Base-by-base conservation (phyloP, 2,888 invertebrate genomes). In the Kuschelorhynchus macadamiae region DNA sequence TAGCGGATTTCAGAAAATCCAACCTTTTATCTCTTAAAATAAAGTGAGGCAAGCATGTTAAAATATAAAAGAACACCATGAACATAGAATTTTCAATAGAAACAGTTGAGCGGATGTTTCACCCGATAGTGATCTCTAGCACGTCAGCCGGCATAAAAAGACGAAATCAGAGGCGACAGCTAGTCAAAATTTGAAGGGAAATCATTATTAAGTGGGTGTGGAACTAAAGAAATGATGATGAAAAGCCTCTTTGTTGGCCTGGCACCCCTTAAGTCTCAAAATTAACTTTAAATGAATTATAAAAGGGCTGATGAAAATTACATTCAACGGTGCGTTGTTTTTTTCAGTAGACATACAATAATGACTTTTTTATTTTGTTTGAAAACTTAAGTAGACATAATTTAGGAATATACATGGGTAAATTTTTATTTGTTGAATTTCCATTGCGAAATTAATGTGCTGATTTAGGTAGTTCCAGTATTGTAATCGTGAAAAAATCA, bases 161-260 rank as follows among this genome's bases (percentile, higher is more conserved):
- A 56, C 56, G n/a, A 49, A 20, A 39, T 56, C 41, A 18, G 33
- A 47, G 47, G 61, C 61, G 60, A 61, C 61, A 55, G 55, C 55
- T 32, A 67, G 49, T 61, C 56, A 49, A 67, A 49, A 61, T 67
- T 41, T 21, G 21, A 55, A 59, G 32, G 61, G 61, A 61, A 61
- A 67, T 67, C 39, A 42, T 67, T 60, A 67, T 61, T 67, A 61
- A 55, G 44, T 47, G 55, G 67, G 67, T 47, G 67, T 67, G 61
- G 56, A 25, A 32, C 55, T 39, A 44, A 39, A 64, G 20, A 7
- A 55, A 41, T 55, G 33, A 63, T 55, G 66, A 66, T 66, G 67
- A 61, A 53, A 55, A 36, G 64, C 14, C 46, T 32, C 50, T 64
- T 64, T 64, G 64, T 64, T 64, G 41, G 25, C 41, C 56, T 30